Evolutionary conservation across 2,888 invertebrate genomes (phyloP), one percentile per base, ranked within the genome.

Genomic region (Acleris holmiana): DNA sequence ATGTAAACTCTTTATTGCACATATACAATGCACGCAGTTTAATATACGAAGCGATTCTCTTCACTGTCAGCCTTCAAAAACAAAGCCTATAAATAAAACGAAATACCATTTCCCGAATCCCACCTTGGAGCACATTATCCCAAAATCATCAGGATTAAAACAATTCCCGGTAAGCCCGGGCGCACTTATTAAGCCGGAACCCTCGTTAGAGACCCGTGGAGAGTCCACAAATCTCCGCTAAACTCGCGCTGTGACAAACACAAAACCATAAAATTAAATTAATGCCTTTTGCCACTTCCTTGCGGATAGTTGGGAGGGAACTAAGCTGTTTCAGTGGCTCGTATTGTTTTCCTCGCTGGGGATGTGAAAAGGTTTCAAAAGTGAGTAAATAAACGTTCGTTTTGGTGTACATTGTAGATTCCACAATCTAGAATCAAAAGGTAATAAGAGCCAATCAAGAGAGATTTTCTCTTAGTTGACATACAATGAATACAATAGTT

Each of bases 241-340:
- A 83, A 79, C 86, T 85, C 80, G 83, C 83, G 71, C 79, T 83
- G 87, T 93, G 93, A 93, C 93, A 93, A 88, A 91, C 89, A 88
- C 92, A 93, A 89, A 91, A 88, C 93, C 91, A 93, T 93, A 84
- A 93, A 91, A 92, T 89, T 91, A 92, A 92, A 93, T 92, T 90
- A 93, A 93, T 93, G 93, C 80, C 78, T 78, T 82, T 76, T 72
- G 80, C 82, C 84, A 81, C 83, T 82, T 82, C 81, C 81, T 79
- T 71, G 70, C 68, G 77, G 75, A 81, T 82, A 84, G 84, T 82
- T 79, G 75, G 67, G 79, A 84, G 79, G 83, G 81, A 80, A 80
- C 79, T 82, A 77, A 73, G 76, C 75, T 80, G 77, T 78, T 76
- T 77, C 58, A 63, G 66, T 57, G 23, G 56, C 6, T 61, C 51